Conservation (phyloP, 2,888 invertebrate species). For the Ornithoptera alexandrae region DNA sequence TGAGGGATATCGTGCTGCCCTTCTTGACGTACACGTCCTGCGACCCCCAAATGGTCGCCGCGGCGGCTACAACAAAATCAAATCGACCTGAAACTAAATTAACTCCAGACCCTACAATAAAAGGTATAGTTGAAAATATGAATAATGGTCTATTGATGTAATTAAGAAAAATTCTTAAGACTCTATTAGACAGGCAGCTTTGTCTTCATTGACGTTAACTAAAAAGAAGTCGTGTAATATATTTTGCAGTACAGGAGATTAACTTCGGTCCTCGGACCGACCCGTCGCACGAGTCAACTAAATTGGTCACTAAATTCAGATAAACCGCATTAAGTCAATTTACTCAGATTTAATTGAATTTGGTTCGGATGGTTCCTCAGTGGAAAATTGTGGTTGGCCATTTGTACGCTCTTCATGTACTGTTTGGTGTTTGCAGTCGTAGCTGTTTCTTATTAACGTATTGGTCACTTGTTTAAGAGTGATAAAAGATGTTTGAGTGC, state of each 20-base stretch:
- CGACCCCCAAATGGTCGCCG: conserved; percentile 91
- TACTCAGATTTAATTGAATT: conserved; percentile 28
- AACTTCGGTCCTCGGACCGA: conserved; percentile 24
- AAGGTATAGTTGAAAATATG: too few species aligned
- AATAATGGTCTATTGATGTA: too few species aligned
- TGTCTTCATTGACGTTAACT: too few species aligned
- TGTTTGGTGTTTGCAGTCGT: too few species aligned
- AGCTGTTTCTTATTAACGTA: too few species aligned
- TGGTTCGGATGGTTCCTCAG: background rate
- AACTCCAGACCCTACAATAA: too few species aligned
- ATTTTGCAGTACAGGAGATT: conserved; percentile 15
- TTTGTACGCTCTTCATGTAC: background rate
- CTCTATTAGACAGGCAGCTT: too few species aligned
- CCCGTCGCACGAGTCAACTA: conserved; percentile 5
- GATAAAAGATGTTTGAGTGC: too few species aligned
- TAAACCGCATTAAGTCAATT: conserved; percentile 28
- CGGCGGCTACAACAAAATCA: conserved; percentile 85
- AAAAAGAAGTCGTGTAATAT: background rate
- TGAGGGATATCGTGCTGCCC: conserved; percentile 93
- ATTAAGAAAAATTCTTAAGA: too few species aligned
- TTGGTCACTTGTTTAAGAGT: too few species aligned
- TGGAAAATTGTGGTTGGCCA: conserved; percentile 3
- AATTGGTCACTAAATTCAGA: conserved; percentile 26
- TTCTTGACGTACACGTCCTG: conserved; percentile 93
- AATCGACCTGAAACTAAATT: too few species aligned